Percentiles rank a stretch among this genome's conserved stretches.
Conservation (phyloP, 2,888 invertebrate species). For the Dioctria linearis region DNA sequence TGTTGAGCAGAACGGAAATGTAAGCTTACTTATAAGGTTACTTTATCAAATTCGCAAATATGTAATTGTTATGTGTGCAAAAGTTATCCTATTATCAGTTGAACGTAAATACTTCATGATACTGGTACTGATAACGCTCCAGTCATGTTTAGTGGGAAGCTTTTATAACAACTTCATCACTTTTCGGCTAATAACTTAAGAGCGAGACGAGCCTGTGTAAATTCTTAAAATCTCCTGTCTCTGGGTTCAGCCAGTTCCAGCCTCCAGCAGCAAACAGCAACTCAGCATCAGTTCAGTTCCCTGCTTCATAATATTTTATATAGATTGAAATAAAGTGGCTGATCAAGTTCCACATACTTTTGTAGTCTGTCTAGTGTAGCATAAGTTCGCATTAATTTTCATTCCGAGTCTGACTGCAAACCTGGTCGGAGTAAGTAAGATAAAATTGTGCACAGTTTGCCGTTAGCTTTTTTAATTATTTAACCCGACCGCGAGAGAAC, state of each 20-base stretch:
- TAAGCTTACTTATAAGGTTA: background rate
- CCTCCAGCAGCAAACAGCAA: background rate
- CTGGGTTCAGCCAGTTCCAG: background rate
- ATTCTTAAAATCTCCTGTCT: background rate
- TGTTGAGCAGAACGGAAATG: too few species aligned
- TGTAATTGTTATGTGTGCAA: slow-evolving; percentile 1
- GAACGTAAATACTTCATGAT: background rate
- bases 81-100: background rate
- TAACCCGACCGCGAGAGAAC: background rate
- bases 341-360: background rate
- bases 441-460: background rate
- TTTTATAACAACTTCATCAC: too few species aligned
- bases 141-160: background rate
- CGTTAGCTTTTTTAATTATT: background rate
- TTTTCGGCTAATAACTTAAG: background rate
- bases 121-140: background rate
- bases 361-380: background rate
- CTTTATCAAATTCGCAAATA: slow-evolving; percentile 7
- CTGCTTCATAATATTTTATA: too few species aligned
- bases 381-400: background rate
- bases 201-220: background rate
- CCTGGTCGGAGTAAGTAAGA: background rate
- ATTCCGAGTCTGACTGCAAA: background rate
- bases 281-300: too few species aligned
- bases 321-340: background rate